Evolutionary conservation across 2,888 invertebrate species (phyloP), one percentile per base, ranked within the genome.

Genomic region (Euphydryas editha): DNA sequence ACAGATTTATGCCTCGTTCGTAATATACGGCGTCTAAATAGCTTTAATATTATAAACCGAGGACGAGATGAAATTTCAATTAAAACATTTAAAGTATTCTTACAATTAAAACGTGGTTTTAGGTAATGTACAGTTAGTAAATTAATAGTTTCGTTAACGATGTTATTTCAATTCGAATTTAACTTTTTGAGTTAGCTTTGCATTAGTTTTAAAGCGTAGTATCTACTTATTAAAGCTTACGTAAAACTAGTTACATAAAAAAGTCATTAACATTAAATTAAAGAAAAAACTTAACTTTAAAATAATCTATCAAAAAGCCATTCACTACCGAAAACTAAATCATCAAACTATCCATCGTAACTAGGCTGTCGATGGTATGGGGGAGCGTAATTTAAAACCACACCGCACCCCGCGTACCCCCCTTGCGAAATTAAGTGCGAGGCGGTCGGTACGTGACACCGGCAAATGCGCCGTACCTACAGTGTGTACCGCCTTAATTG

Each of bases 361-460:
- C 75, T 75, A 75, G 76, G 77, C 74, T 71, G 73, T 78, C 76
- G 76, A 85, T 81, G 80, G 81, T 79, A 81, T 83, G 77, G 79
- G 81, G 82, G 75, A 65, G 68, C 79, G 90, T 89, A 91, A 91
- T 91, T 91, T 89, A 86, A 90, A 90, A 90, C 91, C 90, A 81
- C 91, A 88, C 78, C 78, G 72, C 75, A 77, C 66, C 77, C 51
- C 51, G 24, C 69, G 69, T 69, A 59, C 80, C 78, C 30, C 85
- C 84, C 83, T 77, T 73, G 80, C 83, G 83, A 89, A 90, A 92
- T 91, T 90, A 91, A 91, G 91, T 91, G 89, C 83, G 86, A 88
- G 85, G 81, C 83, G 86, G 82, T 82, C 80, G 86, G 80, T 80
- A 86, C 88, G 91, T 90, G 92, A 92, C 92, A 88, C 84, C 87